Percentiles rank a stretch among this genome's conserved stretches.
Evolutionary conservation across 1,140 invertebrate genomes (phyloP).

Genomic region (Hyles euphorbiae): DNA sequence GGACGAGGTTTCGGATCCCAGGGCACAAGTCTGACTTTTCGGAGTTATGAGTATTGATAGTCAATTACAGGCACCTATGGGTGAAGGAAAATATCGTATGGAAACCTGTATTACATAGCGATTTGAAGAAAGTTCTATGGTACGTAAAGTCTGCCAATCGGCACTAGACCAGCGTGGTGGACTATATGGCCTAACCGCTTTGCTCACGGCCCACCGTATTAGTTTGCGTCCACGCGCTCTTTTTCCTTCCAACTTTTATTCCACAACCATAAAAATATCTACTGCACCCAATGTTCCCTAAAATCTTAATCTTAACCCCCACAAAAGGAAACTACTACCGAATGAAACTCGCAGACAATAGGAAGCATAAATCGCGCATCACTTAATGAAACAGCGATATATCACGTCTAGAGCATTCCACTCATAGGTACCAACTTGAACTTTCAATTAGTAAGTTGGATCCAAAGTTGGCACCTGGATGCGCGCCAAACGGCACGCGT

Average conservation of each 20-base stretch:
- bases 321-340: too few species aligned
- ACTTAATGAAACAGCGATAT: conserved; percentile 10
- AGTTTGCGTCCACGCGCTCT: too few species aligned
- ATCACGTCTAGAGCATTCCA: conserved; percentile 21
- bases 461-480: conserved; percentile 37
- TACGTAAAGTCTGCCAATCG: neutral
- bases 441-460: conserved; percentile 41
- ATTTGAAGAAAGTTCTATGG: too few species aligned
- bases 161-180: neutral
- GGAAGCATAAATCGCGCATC: too few species aligned
- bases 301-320: too few species aligned
- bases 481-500: conserved; percentile 32
- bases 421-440: conserved; percentile 13
- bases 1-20: too few species aligned
- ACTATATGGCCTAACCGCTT: neutral
- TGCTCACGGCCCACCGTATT: neutral
- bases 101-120: neutral
- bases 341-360: too few species aligned
- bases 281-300: too few species aligned
- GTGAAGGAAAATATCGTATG: neutral
- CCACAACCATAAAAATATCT: too few species aligned
- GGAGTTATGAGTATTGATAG: too few species aligned
- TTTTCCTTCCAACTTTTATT: too few species aligned
- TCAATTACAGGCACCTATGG: neutral
- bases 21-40: too few species aligned